Base-by-base conservation (phyloP, 2,113 vertebrate species). In the Cisticola juncidis region DNA sequence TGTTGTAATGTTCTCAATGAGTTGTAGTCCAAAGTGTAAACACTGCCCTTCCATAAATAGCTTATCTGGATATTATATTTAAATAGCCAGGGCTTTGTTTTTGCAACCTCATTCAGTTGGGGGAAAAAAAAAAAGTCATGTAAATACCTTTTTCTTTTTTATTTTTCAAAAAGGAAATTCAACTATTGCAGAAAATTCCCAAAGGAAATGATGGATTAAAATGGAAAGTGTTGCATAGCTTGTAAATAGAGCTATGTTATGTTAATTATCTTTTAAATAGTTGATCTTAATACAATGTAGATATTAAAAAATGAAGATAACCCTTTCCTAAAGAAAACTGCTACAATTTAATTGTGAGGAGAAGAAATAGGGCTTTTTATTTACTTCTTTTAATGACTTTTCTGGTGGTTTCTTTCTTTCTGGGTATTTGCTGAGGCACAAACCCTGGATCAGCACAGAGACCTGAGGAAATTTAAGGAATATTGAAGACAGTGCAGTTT, bases 321-420 rank as follows among this genome's bases (percentile, higher is more conserved):
- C 3, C 8, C 11, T 64, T 71, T 64, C 16, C 11, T 64, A 11
- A 35, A 53, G 42, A 2, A 73, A 19, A 9, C 25, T 36, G 19
- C 28, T 48, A 3, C 5, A 8, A 23, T 65, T 56, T 33, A 29
- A 16, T 47, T 19, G 20, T 47, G 18, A 58, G 12, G 8, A 57
- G 20, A 38, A 53, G n/a, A 51, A 57, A 65, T 18, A 24, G 4
- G 13, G 3, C 0, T 5, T 73, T 47, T 29, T 24, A 26, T 26
- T n/a, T n/a, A 20, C 17, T n/a, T 36, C n/a, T 56, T n/a, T 2
- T 7, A 31, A n/a, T 19, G 0, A 28, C 9, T 61, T 36, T 13
- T 22, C 10, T 12, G 11, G 10, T 54, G 24, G 1, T 57, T 86
- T 85, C 5, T 57, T 61, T 68, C 5, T 33, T 48, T 71, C 19